Conservation (phyloP, 1,140 invertebrate genomes). For the Mactra quadrangularis region DNA sequence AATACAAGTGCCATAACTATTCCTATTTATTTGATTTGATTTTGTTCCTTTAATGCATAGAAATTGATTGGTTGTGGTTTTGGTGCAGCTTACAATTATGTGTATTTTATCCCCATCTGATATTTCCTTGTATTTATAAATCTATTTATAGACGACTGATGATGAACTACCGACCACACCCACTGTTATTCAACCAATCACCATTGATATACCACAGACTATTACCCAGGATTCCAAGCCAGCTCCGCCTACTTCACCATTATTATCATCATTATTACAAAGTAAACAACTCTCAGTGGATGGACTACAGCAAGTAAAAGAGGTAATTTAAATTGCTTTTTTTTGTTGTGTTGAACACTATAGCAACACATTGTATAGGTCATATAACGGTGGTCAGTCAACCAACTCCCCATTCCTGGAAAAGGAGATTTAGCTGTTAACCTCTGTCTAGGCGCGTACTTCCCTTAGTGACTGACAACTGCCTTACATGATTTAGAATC, state of each 20-base stretch:
- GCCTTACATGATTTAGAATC: no score
- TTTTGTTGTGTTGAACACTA: background rate
- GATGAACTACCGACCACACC: slow-evolving; percentile 60
- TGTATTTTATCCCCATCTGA: no score
- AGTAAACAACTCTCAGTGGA: slow-evolving; percentile 83
- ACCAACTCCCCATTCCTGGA: background rate
- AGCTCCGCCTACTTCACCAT: slow-evolving; percentile 86
- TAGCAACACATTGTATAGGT: no score
- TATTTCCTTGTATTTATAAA: no score
- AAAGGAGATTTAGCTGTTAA: background rate
- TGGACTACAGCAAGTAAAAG: slow-evolving; percentile 73
- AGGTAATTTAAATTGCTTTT: slow-evolving; percentile 50
- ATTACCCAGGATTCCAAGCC: slow-evolving; percentile 61
- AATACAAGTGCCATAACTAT: no score
- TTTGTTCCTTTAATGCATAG: no score
- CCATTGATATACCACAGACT: slow-evolving; percentile 46
- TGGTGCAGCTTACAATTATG: no score
- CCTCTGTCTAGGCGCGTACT: no score
- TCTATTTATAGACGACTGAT: slow-evolving; percentile 63
- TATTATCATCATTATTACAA: slow-evolving; percentile 92
- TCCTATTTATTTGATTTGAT: no score
- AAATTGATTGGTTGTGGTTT: no score
- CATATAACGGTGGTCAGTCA: no score
- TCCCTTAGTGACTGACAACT: no score
- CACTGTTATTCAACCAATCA: slow-evolving; percentile 15